phyloP scores from a whole-genome alignment of 2,797 vertebrate species.

The Vespertilio murinus region DNA sequence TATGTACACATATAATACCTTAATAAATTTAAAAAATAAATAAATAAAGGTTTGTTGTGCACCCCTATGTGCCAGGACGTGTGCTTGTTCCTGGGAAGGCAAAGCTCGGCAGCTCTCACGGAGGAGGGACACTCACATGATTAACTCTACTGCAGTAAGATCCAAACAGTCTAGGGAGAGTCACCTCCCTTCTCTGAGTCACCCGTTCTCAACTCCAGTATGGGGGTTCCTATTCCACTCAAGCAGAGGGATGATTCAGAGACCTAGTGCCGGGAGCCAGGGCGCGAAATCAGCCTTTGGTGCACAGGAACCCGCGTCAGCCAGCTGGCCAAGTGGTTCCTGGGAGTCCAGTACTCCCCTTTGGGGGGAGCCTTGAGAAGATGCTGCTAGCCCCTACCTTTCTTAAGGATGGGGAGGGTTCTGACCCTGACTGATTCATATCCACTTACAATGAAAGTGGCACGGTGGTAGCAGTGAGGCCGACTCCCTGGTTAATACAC shows the following conservation, averaged over 20 bases:
- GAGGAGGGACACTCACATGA: not conserved
- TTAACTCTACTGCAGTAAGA: not conserved
- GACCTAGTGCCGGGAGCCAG: not conserved
- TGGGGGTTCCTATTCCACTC: not conserved
- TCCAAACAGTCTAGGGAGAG: not conserved
- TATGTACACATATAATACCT: no score
- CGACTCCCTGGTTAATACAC: not conserved
- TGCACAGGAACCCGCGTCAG: not conserved
- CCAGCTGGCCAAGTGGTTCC: not conserved
- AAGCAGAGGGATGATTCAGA: not conserved
- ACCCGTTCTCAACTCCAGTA: conserved; percentile 7
- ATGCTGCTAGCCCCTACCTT: not conserved
- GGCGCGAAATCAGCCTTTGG: not conserved
- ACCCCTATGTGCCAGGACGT: not conserved
- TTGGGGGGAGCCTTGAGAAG: not conserved
- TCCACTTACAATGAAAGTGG: not conserved
- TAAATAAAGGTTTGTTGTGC: not conserved
- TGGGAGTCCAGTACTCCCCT: not conserved
- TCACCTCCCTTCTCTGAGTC: not conserved
- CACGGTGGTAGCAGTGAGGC: not conserved
- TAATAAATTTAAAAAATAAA: no score
- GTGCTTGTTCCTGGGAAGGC: not conserved
- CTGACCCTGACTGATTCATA: not conserved
- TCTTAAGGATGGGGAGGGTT: not conserved
- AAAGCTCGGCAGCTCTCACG: not conserved